Base-by-base conservation (phyloP, 2,888 invertebrate genomes). In the Clistopyga incitator region DNA sequence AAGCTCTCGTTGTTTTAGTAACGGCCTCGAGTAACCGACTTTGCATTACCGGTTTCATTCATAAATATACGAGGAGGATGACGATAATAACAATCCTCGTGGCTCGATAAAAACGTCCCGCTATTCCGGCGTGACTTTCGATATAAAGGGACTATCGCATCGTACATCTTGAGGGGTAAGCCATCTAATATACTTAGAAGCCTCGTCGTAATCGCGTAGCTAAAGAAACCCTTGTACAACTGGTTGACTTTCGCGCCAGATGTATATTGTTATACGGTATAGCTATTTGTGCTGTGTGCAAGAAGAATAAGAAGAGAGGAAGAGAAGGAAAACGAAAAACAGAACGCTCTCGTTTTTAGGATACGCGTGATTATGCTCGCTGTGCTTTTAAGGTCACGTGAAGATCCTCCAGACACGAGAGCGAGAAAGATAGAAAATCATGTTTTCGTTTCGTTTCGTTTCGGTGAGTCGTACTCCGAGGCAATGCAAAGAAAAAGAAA, bases 151-250 rank as follows among this genome's bases (percentile, higher is more conserved):
- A 78, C 72, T 82, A 65, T 65, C 59, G 72, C 84, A 81, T 86
- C 85, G 86, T 84, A 85, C 86, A 77, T 87, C 87, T 88, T 86
- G 88, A 86, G 85, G 29, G 84, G 86, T 87, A 85, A 88, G 86
- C 88, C 89, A 90, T 90, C 87, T 90, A 88, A 89, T 89, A 87
- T 90, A 89, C 90, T 91, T 90, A 89, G 91, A 92, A 90, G 91
- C 91, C 91, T 88, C 85, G 79, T 88, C 74, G 87, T 90, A 90
- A 92, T 90, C 91, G 89, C 87, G 82, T 89, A 89, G 88, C 88
- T 88, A 88, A 91, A 87, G 90, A 91, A 90, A 91, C 91, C 90
- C 68, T 87, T 87, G 88, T 87, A 80, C 85, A 80, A 68, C 72
- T 76, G 72, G 59, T 74, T 80, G 74, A 80, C 81, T 84, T 78